Evolutionary conservation across 2,797 vertebrate genomes (phyloP).

Genomic region (Pangasius djambal): DNA sequence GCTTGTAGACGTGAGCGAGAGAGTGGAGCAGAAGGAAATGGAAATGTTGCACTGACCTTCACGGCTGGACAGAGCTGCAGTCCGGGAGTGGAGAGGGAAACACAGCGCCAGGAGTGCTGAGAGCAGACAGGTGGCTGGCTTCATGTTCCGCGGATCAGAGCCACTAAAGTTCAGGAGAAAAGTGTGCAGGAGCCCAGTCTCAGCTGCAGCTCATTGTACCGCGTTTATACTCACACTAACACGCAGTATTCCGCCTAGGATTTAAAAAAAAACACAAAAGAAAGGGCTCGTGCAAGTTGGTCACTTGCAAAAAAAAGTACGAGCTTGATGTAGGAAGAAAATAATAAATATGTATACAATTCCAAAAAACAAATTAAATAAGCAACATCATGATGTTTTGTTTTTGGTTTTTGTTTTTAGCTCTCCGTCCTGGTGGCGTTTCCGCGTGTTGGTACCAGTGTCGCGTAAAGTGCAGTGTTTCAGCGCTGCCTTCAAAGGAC

Average conservation of each 20-base stretch:
- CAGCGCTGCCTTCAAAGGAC: not conserved
- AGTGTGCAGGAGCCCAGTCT: slow-evolving; percentile 58
- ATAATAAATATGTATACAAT: not conserved
- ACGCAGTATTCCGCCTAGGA: not conserved
- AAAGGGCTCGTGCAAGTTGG: not conserved
- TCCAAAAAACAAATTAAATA: not conserved
- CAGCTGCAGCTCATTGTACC: slow-evolving; percentile 68
- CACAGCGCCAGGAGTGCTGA: slow-evolving; percentile 44
- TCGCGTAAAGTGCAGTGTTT: slow-evolving; percentile 6
- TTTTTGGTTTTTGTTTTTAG: not conserved
- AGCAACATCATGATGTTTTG: not conserved
- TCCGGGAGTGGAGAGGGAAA: slow-evolving; percentile 51
- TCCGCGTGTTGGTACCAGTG: not conserved
- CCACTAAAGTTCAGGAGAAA: slow-evolving; percentile 47
- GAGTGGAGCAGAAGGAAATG: not conserved
- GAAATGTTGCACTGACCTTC: slow-evolving; percentile 61
- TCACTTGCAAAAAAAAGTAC: not conserved
- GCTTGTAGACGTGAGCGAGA: not conserved
- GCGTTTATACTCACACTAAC: not conserved
- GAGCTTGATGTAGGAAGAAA: not conserved
- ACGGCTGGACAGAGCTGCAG: slow-evolving; percentile 63
- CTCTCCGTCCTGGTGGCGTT: not conserved
- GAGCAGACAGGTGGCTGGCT: slow-evolving; percentile 57
- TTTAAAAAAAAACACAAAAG: no score
- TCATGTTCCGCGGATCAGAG: slow-evolving; percentile 58